These are phyloP conservation scores for Barbus barbus DNA, from an alignment of 2,113 vertebrate species.

Conservation along the genomic window DNA sequence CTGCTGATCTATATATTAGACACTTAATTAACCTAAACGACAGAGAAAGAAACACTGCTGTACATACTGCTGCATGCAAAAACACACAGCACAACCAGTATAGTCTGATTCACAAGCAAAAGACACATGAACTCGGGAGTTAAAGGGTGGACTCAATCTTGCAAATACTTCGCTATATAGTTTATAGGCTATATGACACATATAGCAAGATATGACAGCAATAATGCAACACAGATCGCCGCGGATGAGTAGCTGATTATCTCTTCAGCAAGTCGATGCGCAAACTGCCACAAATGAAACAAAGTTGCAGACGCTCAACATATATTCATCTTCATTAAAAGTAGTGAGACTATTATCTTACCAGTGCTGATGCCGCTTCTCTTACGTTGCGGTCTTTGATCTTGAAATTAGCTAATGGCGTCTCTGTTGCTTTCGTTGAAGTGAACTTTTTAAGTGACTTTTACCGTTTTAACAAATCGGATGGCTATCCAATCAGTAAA, in stretches of 20 bases:
- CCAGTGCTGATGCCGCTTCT: not conserved
- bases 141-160: not conserved
- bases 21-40: constrained; percentile 43
- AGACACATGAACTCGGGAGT: too few relatives aligned
- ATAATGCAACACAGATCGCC: not conserved
- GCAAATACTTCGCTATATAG: not conserved
- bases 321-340: not conserved
- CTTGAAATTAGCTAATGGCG: too few relatives aligned
- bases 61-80: not conserved
- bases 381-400: not conserved
- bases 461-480: too few relatives aligned
- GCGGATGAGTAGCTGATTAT: not conserved
- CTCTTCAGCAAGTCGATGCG: not conserved
- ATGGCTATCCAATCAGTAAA: too few relatives aligned
- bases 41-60: not conserved
- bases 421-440: too few relatives aligned
- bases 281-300: not conserved
- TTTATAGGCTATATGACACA: not conserved
- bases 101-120: not conserved
- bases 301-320: not conserved
- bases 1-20: constrained; percentile 8
- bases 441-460: too few relatives aligned
- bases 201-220: not conserved
- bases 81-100: not conserved
- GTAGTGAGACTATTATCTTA: not conserved